Percentiles rank a stretch among this genome's conserved stretches.
Conservation (phyloP, 2,888 invertebrate species). For the Caenorhabditis sp. region DNA sequence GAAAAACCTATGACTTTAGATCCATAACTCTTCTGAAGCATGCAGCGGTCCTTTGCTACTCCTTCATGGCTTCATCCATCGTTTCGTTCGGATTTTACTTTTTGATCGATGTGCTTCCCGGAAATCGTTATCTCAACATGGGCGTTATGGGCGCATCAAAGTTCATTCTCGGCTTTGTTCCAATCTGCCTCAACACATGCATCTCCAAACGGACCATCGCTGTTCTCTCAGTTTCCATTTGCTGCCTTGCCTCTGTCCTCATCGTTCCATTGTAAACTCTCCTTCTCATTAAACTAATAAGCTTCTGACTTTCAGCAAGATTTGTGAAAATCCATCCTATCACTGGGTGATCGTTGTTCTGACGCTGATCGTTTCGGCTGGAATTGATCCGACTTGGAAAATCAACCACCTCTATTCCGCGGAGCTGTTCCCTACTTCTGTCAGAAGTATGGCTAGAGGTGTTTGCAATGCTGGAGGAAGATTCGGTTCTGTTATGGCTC, state of each 20-base stretch:
- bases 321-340: background rate
- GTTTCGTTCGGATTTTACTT: slow-evolving; percentile 73
- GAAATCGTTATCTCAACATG: slow-evolving; percentile 71
- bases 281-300: too few species aligned
- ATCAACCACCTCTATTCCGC: slow-evolving; percentile 76
- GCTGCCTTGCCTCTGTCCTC: slow-evolving; percentile 30
- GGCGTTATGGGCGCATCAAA: slow-evolving; percentile 67
- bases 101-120: slow-evolving; percentile 72
- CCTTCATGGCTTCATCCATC: slow-evolving; percentile 71
- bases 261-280: slow-evolving; percentile 45
- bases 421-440: slow-evolving; percentile 71
- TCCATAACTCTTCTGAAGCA: too few species aligned
- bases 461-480: slow-evolving; percentile 74
- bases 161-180: slow-evolving; percentile 68
- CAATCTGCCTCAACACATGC: slow-evolving; percentile 68
- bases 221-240: slow-evolving; percentile 64
- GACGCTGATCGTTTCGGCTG: slow-evolving; percentile 65
- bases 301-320: background rate
- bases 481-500: slow-evolving; percentile 72
- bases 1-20: too few species aligned
- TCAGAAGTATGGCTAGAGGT: slow-evolving; percentile 74
- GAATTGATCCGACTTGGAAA: slow-evolving; percentile 77
- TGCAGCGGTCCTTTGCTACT: slow-evolving; percentile 71
- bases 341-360: slow-evolving; percentile 54
- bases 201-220: slow-evolving; percentile 67